These are phyloP conservation scores for Globicephala melas DNA, from an alignment of 2,113 vertebrate genomes.

Conservation along the genomic window DNA sequence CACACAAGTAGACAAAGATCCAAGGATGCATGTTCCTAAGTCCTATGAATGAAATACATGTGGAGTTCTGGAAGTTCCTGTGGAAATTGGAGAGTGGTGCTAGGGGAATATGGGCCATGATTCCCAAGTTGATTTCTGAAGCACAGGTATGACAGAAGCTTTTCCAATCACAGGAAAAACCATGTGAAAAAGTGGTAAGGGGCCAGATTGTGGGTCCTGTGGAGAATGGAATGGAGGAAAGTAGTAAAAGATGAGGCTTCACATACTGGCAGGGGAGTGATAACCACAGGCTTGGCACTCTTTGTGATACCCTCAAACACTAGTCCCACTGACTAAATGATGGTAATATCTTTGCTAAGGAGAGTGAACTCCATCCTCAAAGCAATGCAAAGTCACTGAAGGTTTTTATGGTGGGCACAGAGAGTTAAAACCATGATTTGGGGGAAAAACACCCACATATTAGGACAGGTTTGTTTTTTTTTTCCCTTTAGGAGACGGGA, in stretches of 20 bases:
- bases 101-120: neutral
- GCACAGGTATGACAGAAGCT: neutral
- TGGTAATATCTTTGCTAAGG: too few species aligned
- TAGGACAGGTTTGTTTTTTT: neutral
- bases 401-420: neutral
- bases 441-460: neutral
- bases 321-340: neutral
- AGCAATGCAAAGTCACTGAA: neutral
- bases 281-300: neutral
- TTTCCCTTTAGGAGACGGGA: neutral
- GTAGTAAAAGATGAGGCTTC: neutral
- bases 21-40: neutral
- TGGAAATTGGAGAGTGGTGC: neutral
- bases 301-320: neutral
- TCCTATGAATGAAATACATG: neutral
- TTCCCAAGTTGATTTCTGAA: neutral
- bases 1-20: neutral
- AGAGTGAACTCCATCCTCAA: neutral
- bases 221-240: neutral
- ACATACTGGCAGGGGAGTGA: neutral
- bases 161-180: neutral
- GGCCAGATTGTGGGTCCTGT: neutral
- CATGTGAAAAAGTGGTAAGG: neutral
- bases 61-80: neutral
- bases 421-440: neutral